phyloP scores from a whole-genome alignment of 2,888 invertebrate genomes.

The Agonum fuliginosum region DNA sequence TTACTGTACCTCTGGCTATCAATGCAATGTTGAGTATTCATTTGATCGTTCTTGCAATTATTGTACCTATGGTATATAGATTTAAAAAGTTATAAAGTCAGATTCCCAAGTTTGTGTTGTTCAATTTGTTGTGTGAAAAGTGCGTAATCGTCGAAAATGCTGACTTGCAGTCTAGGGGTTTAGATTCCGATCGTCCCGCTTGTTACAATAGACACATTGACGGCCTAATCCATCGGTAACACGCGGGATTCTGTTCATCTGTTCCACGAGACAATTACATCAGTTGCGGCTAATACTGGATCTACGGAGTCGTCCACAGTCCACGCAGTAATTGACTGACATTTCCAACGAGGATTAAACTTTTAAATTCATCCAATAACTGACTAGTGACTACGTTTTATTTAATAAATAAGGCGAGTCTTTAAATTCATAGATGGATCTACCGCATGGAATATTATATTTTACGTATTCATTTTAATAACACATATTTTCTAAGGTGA shows the following conservation, averaged over 20 bases:
- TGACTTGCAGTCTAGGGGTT: conserved; percentile 30
- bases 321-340: conserved; percentile 33
- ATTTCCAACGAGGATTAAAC: not conserved
- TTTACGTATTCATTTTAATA: no score
- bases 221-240: conserved; percentile 52
- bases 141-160: conserved; percentile 4
- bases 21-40: no score
- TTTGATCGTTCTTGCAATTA: no score
- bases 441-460: no score
- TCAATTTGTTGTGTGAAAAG: not conserved
- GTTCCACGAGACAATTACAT: conserved; percentile 47
- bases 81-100: no score
- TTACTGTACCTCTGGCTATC: no score
- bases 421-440: no score
- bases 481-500: no score
- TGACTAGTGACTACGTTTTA: no score
- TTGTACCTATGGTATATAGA: no score
- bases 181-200: not conserved
- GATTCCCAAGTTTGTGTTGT: no score
- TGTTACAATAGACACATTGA: conserved; percentile 55
- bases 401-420: no score
- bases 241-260: conserved; percentile 37
- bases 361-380: conserved; percentile 18
- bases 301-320: not conserved
- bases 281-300: not conserved